Evolutionary conservation across 1,140 invertebrate species (phyloP), one percentile per base, ranked within the genome.

Genomic region (Magallana angulata): DNA sequence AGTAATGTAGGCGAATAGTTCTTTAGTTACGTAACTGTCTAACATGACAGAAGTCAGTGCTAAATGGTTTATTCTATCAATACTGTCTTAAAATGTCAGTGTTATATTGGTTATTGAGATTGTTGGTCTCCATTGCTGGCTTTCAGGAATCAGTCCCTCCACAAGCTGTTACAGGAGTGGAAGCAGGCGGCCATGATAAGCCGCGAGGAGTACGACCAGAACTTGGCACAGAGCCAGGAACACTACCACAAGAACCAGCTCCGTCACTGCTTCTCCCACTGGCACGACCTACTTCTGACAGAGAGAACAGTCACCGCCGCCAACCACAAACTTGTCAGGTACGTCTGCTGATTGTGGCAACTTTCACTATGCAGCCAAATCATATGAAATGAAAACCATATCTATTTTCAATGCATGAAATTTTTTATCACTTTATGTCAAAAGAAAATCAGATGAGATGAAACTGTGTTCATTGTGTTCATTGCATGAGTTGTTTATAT

Each of bases 171-270:
- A 16, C 58, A 59, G 16, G 56, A 84, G 8, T 89, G 88, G 88
- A 56, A 64, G 18, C 83, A 87, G 86, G 85, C 71, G 2, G 76
- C 88, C 57, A 59, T 62, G 4, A 64, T 89, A 5, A 64, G 86
- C 60, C 87, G 87, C 59, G 48, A 71, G 57, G 88, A 89, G 57
- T 57, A 85, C 60, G 58, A 86, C 16, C 36, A 57, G n/a, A 86
- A 89, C 57, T 71, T 89, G 85, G 59, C 16, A 16, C 64, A 85
- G 5, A 89, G 88, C 82, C 56, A 68, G 76, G 88, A 89, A 60
- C 88, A 89, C 60, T 89, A 86, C 85, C 64, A 57, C 7, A 82
- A 82, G 30, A 82, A 59, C 1, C 87, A 86, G n/a, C 58, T 87
- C 57, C 76, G 71, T n/a, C 76, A 24, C 4, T 64, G 58, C 64